Evolutionary conservation across 2,888 invertebrate genomes (phyloP).

Genomic region (Hydrotaea cyrtoneurina): DNA sequence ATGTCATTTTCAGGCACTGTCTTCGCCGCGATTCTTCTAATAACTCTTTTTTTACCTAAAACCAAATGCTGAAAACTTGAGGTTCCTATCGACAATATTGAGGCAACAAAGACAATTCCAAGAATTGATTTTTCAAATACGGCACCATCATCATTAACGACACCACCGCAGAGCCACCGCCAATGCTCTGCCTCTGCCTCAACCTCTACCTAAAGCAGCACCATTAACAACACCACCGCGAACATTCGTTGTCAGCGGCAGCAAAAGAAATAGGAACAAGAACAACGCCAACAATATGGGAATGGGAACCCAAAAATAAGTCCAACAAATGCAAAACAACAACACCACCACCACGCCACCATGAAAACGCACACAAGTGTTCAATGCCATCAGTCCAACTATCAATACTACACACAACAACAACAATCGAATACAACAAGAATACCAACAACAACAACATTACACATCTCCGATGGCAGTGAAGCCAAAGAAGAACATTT

Average conservation of each 20-base stretch:
- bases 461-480: no score
- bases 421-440: constrained; percentile 24
- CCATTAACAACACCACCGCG: constrained; percentile 38
- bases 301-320: constrained; percentile 51
- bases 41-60: no score
- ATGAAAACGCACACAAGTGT: constrained; percentile 62
- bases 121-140: constrained; percentile 65
- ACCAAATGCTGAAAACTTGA: constrained; percentile 32
- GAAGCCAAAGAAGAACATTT: constrained; percentile 25
- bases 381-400: constrained; percentile 48
- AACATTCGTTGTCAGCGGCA: no score
- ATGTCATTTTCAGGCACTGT: no score
- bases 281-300: constrained; percentile 23
- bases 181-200: neutral
- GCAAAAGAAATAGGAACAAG: constrained; percentile 16
- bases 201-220: neutral
- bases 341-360: constrained; percentile 21
- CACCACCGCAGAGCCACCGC: neutral
- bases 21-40: no score
- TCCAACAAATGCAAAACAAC: constrained; percentile 61
- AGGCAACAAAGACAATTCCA: constrained; percentile 47
- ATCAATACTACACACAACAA: constrained; percentile 14
- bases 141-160: constrained; percentile 57
- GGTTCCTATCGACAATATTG: constrained; percentile 54
- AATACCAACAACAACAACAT: neutral